A percentile compares a stretch with the other conserved stretches of the same genome.
phyloP scores from a whole-genome alignment of 2,888 invertebrate genomes.

The Drosophila robusta region DNA sequence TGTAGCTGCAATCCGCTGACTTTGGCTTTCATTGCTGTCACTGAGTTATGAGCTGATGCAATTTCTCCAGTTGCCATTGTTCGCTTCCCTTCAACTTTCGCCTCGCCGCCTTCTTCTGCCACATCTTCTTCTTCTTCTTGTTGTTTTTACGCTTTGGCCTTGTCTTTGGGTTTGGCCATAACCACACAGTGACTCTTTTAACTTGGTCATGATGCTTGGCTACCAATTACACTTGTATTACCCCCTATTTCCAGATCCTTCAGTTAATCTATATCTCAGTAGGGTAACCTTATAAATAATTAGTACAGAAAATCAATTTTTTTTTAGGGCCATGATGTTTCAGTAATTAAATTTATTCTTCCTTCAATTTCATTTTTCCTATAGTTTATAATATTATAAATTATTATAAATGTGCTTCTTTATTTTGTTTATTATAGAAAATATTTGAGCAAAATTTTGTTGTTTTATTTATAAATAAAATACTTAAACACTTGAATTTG shows the following conservation, averaged over 20 bases:
- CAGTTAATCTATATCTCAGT: background rate
- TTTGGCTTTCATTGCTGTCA: constrained; percentile 53
- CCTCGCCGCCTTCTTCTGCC: background rate
- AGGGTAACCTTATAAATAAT: background rate
- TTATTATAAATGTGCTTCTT: constrained; percentile 14
- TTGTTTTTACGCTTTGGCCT: constrained; percentile 28
- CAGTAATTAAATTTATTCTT: background rate
- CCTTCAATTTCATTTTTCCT: background rate
- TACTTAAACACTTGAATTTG: no score
- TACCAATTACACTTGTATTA: background rate
- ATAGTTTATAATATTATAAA: background rate
- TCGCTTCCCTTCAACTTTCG: background rate
- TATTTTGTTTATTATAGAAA: constrained; percentile 18
- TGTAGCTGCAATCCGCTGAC: constrained; percentile 53
- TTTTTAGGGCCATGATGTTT: background rate
- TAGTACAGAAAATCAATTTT: background rate
- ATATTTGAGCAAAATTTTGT: constrained; percentile 1
- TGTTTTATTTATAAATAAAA: constrained; percentile 9
- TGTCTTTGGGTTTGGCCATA: constrained; percentile 9
- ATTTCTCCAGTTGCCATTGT: constrained; percentile 40
- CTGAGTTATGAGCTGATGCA: constrained; percentile 70
- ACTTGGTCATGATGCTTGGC: constrained; percentile 4
- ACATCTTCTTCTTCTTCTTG: background rate
- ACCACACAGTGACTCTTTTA: constrained; percentile 6
- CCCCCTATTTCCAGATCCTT: background rate